Evolutionary conservation across 2,888 invertebrate species (phyloP).

Genomic region (Melitaea athalia): DNA sequence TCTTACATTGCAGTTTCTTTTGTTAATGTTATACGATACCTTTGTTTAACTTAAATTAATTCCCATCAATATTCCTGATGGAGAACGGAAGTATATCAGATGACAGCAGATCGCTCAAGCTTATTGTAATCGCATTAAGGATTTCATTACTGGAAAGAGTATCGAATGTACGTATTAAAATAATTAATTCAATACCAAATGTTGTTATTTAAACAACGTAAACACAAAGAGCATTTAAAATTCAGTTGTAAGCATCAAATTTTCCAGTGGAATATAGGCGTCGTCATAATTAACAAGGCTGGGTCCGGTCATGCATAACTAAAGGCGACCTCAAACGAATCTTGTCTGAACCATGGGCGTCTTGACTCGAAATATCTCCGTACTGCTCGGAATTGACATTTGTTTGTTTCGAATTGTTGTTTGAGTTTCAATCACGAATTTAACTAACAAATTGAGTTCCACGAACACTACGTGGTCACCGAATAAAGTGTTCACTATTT

Average conservation of each 20-base stretch:
- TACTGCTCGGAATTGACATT: slow-evolving; percentile 2
- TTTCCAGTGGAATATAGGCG: slow-evolving; percentile 57
- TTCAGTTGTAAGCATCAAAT: slow-evolving; percentile 63
- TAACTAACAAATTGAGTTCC: neutral
- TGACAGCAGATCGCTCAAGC: no score
- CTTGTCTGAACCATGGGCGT: slow-evolving; percentile 57
- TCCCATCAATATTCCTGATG: no score
- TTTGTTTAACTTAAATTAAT: no score
- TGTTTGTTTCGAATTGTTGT: neutral
- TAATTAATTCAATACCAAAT: no score
- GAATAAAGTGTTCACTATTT: no score
- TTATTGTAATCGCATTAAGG: no score
- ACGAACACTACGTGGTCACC: neutral
- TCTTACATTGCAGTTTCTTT: no score
- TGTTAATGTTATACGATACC: no score
- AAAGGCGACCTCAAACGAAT: slow-evolving; percentile 37
- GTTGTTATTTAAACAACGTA: neutral
- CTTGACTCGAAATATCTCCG: slow-evolving; percentile 32
- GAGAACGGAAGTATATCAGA: no score
- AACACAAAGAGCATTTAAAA: slow-evolving; percentile 30
- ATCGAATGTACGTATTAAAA: no score
- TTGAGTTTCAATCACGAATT: neutral
- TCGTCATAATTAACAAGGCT: slow-evolving; percentile 74
- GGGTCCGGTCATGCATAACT: slow-evolving; percentile 67
- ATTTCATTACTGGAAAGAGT: no score